These are phyloP conservation scores for Neodiprion lecontei DNA, from an alignment of 1,140 invertebrate genomes.

Conservation along the genomic window DNA sequence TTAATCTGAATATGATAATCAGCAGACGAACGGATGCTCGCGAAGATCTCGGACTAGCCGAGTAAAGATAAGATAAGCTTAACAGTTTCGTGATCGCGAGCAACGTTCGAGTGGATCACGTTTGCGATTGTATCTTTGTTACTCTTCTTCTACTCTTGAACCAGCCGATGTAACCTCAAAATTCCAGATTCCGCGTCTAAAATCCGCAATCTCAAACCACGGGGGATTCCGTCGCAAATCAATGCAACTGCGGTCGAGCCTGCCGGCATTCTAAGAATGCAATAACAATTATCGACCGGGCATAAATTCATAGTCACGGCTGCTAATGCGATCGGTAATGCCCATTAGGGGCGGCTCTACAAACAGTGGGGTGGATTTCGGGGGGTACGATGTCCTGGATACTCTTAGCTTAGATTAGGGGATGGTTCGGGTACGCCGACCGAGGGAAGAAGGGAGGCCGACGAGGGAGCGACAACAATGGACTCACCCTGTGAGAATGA, in stretches of 20 bases:
- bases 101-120: background rate
- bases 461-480: slow-evolving; percentile 41
- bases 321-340: slow-evolving; percentile 52
- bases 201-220: too few relatives aligned
- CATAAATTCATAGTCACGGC: slow-evolving; percentile 22
- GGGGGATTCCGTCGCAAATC: too few relatives aligned
- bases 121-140: background rate
- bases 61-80: slow-evolving; percentile 9
- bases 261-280: background rate
- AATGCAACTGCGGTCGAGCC: too few relatives aligned
- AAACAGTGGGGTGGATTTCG: slow-evolving; percentile 43
- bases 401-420: slow-evolving; percentile 31
- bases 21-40: background rate
- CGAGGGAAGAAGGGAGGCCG: background rate
- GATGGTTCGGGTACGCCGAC: slow-evolving; percentile 20
- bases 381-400: slow-evolving; percentile 10
- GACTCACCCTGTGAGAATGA: slow-evolving; percentile 51
- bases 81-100: slow-evolving; percentile 14
- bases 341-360: slow-evolving; percentile 52
- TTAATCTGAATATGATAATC: slow-evolving; percentile 17
- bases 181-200: too few relatives aligned
- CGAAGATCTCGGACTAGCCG: background rate
- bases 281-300: slow-evolving; percentile 10
- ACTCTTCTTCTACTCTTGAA: too few relatives aligned
- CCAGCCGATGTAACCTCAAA: too few relatives aligned